Evolutionary conservation across 2,113 vertebrate genomes (phyloP).

Genomic region (Alosa alosa): DNA sequence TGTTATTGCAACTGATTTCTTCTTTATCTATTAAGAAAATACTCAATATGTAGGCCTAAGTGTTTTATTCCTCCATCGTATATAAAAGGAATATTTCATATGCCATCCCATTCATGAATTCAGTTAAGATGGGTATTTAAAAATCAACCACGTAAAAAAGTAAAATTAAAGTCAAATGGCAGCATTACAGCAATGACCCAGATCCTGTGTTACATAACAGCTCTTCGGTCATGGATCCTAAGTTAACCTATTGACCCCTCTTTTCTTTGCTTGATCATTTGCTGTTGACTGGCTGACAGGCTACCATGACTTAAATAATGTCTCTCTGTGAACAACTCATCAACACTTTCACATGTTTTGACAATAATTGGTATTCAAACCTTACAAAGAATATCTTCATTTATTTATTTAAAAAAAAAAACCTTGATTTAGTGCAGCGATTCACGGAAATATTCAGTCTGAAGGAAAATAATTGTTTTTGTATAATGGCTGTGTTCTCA

Average conservation of each 20-base stretch:
- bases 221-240: not conserved
- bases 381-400: no score
- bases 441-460: not conserved
- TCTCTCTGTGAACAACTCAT: not conserved
- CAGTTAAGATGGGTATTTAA: not conserved
- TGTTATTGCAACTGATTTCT: no score
- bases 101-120: no score
- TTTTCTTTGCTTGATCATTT: not conserved
- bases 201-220: not conserved
- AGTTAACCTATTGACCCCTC: not conserved
- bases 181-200: not conserved
- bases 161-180: not conserved
- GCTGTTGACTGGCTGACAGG: not conserved
- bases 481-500: not conserved
- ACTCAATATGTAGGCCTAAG: no score
- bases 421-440: no score
- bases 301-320: not conserved
- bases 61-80: no score
- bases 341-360: no score
- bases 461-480: no score
- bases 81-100: no score
- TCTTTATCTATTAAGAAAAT: no score
- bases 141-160: not conserved
- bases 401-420: no score
- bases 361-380: no score